phyloP scores from a whole-genome alignment of 1,140 invertebrate genomes.

The Drosophila gunungcola region DNA sequence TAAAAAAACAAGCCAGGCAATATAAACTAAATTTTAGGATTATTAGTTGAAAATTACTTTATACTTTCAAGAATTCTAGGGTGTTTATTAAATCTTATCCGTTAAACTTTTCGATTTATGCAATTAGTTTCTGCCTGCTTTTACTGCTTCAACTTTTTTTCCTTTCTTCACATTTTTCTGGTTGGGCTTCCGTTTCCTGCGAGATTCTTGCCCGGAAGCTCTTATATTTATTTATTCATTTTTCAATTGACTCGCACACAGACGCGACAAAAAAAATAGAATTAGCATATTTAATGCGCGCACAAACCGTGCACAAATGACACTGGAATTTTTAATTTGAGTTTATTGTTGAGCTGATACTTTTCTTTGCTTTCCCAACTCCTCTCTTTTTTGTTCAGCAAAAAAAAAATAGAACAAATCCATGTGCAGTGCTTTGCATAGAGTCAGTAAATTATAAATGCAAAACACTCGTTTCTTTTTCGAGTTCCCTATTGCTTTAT shows the following conservation, averaged over 20 bases:
- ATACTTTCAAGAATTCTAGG: not conserved
- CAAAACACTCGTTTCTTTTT: conserved; percentile 44
- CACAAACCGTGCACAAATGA: conserved; percentile 59
- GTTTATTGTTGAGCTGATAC: conserved; percentile 58
- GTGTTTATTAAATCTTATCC: not conserved
- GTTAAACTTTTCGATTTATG: not conserved
- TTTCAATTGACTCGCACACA: conserved; percentile 54
- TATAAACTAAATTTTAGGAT: not conserved
- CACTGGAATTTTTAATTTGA: conserved; percentile 65
- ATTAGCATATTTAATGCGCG: conserved; percentile 77
- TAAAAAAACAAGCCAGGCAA: too few species aligned
- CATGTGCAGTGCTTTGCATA: conserved; percentile 45
- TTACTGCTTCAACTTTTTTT: not conserved
- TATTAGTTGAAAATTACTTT: not conserved
- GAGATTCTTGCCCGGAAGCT: conserved; percentile 27
- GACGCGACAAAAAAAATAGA: conserved; percentile 17
- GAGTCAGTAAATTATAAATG: conserved; percentile 54
- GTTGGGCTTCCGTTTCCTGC: conserved; percentile 33
- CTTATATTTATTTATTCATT: conserved; percentile 70
- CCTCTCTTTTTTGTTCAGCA: conserved; percentile 28
- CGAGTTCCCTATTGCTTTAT: conserved; percentile 2
- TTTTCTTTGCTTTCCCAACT: conserved; percentile 16
- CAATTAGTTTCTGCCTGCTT: conserved; percentile 22
- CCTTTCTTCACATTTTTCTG: conserved; percentile 11
- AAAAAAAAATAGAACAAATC: conserved; percentile 21